A percentile compares a stretch with the other conserved stretches of the same genome.
Evolutionary conservation across 2,797 vertebrate genomes (phyloP).

Genomic region (Acrossocheilus fasciatus): DNA sequence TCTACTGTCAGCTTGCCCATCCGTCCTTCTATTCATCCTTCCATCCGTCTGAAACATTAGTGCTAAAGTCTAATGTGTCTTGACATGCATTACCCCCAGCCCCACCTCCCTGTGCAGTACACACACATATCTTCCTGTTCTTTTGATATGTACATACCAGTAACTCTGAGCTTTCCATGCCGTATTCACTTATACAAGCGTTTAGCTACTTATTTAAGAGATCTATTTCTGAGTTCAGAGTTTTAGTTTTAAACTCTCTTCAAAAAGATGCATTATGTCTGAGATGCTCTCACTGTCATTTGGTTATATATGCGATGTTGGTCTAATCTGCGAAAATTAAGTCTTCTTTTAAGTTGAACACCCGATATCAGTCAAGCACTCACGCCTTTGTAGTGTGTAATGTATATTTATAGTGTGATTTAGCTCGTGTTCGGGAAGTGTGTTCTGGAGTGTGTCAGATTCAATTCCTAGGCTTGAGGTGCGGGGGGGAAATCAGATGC

Average conservation of each 20-base stretch:
- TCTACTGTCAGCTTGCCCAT: conserved; percentile 59
- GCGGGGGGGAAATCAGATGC: conserved; percentile 27
- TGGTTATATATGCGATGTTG: neutral
- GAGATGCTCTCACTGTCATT: conserved; percentile 1
- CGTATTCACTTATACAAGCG: neutral
- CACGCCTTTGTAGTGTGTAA: neutral
- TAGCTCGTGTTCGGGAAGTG: neutral
- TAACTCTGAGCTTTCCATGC: neutral
- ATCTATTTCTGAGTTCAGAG: neutral
- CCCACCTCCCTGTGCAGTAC: conserved; percentile 1
- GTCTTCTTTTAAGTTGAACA: neutral
- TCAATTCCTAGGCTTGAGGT: conserved; percentile 18
- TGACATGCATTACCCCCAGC: conserved; percentile 48
- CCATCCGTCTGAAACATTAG: conserved; percentile 57
- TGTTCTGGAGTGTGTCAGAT: conserved; percentile 15
- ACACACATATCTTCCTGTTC: neutral
- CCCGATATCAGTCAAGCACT: neutral
- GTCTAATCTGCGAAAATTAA: conserved; percentile 6
- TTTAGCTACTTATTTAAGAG: neutral
- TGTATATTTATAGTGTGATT: conserved; percentile 27
- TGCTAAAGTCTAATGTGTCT: conserved; percentile 56
- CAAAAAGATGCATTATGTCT: neutral
- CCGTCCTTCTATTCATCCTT: conserved; percentile 61
- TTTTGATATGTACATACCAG: neutral
- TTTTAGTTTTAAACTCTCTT: conserved; percentile 1